These are phyloP conservation scores for Galerucella calmariensis DNA, from an alignment of 2,888 invertebrate genomes.

Conservation along the genomic window DNA sequence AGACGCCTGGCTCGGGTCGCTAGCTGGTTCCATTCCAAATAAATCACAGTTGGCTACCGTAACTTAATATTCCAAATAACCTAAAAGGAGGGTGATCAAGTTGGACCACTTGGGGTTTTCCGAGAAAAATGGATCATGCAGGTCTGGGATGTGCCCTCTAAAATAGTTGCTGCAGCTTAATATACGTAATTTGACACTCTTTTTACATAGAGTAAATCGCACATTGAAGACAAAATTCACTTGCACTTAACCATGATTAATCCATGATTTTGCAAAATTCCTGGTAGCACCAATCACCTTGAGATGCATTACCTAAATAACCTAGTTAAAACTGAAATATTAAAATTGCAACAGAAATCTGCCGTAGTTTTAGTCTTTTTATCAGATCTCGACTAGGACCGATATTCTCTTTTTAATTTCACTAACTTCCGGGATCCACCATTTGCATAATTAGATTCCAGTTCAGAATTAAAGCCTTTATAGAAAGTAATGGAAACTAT, in stretches of 20 bases:
- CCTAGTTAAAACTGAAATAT: constrained; percentile 4
- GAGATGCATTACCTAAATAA: not conserved
- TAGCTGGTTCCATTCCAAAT: too few species aligned
- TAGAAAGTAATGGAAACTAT: constrained; percentile 41
- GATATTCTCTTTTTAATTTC: constrained; percentile 28
- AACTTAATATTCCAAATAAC: too few species aligned
- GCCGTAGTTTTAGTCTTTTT: not conserved
- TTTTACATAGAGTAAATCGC: too few species aligned
- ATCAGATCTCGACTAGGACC: constrained; percentile 6
- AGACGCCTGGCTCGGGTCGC: too few species aligned
- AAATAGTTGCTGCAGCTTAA: too few species aligned
- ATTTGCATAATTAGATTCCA: constrained; percentile 43
- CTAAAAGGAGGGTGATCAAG: too few species aligned
- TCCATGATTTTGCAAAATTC: not conserved
- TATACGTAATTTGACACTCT: too few species aligned
- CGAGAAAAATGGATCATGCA: too few species aligned
- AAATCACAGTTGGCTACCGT: too few species aligned
- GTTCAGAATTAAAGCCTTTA: constrained; percentile 36
- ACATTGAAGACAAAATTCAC: too few species aligned
- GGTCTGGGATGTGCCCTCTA: too few species aligned
- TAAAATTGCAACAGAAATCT: not conserved
- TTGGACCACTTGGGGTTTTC: too few species aligned
- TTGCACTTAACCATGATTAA: not conserved
- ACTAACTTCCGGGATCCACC: constrained; percentile 23
- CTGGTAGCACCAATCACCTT: not conserved